These are phyloP conservation scores for Lepidurus couesii DNA, from an alignment of 1,140 invertebrate genomes.

Conservation along the genomic window DNA sequence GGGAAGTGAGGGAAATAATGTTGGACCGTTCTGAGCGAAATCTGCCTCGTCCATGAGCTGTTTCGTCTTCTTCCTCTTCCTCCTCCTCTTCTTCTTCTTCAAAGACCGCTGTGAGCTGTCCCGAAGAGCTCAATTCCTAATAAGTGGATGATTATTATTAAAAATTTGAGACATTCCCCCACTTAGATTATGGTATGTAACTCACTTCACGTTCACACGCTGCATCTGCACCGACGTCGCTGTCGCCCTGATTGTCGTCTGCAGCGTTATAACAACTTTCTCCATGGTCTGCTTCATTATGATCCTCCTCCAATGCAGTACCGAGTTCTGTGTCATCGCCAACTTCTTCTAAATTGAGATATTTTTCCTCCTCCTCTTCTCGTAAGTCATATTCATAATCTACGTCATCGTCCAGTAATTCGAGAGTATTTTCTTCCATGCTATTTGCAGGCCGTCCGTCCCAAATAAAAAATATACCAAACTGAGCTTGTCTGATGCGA, in stretches of 20 bases:
- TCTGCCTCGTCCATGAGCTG: background rate
- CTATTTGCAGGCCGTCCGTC: background rate
- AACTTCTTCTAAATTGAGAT: background rate
- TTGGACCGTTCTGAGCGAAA: constrained; percentile 3
- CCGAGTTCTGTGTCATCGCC: background rate
- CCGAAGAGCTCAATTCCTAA: background rate
- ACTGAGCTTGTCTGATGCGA: too few species aligned
- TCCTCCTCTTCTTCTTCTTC: background rate
- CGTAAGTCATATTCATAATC: constrained; percentile 1
- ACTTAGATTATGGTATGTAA: background rate
- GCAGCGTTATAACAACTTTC: background rate
- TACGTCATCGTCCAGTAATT: background rate
- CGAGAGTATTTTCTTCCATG: background rate
- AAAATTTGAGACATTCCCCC: background rate
- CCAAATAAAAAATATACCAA: too few species aligned
- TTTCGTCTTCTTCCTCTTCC: background rate
- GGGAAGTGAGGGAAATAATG: background rate
- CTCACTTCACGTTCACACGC: background rate
- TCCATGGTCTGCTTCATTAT: background rate
- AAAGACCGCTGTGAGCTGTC: background rate
- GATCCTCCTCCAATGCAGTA: background rate
- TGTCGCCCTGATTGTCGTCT: background rate
- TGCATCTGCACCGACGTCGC: background rate
- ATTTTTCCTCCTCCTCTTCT: background rate
- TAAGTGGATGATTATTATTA: background rate